phyloP scores from a whole-genome alignment of 2,888 invertebrate species.

The Calephelis perditalis region DNA sequence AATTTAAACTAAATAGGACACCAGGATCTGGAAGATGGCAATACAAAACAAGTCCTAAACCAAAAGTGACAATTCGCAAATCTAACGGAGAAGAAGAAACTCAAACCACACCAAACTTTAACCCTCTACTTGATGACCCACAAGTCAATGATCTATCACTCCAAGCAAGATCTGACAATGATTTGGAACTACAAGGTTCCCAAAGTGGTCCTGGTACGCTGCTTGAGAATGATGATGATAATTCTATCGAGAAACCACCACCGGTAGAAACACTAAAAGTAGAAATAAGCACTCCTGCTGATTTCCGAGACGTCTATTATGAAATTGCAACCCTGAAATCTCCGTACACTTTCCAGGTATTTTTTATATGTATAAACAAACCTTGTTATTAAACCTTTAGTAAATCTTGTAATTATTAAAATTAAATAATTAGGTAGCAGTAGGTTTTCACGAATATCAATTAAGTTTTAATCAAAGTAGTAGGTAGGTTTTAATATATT shows the following conservation, averaged over 20 bases:
- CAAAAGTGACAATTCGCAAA: conserved; percentile 88
- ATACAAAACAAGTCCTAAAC: conserved; percentile 93
- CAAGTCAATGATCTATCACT: conserved; percentile 76
- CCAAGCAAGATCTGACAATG: conserved; percentile 79
- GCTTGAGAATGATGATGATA: conserved; percentile 80
- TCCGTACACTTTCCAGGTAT: conserved; percentile 93
- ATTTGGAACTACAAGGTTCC: conserved; percentile 86
- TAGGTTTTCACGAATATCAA: too few species aligned
- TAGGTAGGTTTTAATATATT: too few species aligned
- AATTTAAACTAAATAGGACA: conserved; percentile 88
- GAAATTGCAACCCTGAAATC: conserved; percentile 94
- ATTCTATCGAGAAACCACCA: conserved; percentile 80
- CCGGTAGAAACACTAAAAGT: conserved; percentile 90
- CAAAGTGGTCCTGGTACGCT: conserved; percentile 78
- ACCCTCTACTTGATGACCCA: conserved; percentile 60
- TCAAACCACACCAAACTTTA: conserved; percentile 65
- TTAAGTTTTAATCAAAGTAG: too few species aligned
- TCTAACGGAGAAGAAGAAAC: conserved; percentile 76
- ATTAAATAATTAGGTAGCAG: too few species aligned
- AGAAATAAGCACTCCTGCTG: conserved; percentile 92
- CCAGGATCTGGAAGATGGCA: conserved; percentile 94
- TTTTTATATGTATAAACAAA: conserved; percentile 20
- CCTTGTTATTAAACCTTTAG: too few species aligned
- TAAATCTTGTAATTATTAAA: too few species aligned
- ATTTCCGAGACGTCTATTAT: conserved; percentile 90